phyloP scores from a whole-genome alignment of 2,888 invertebrate species.

The Lepidochrysops patricia region DNA sequence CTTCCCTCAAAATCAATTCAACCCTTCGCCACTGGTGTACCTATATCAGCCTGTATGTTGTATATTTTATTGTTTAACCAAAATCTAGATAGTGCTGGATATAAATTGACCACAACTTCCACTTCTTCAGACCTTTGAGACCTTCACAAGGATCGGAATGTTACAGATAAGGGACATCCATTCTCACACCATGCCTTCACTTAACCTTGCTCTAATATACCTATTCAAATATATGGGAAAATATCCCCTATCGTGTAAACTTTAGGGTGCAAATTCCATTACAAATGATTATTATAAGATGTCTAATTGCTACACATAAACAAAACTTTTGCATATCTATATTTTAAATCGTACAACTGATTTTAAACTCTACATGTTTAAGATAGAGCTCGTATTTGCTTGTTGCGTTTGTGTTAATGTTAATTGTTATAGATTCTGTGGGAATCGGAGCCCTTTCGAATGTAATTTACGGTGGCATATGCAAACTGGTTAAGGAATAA shows the following conservation, averaged over 20 bases:
- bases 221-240: not conserved
- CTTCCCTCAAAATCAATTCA: too few species aligned
- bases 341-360: not conserved
- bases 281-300: not conserved
- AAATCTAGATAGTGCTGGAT: too few species aligned
- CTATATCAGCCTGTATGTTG: too few species aligned
- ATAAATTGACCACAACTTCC: not conserved
- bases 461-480: conserved; percentile 40
- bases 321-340: not conserved
- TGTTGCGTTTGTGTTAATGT: not conserved
- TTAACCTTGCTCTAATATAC: conserved; percentile 3
- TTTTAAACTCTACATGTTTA: not conserved
- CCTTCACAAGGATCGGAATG: not conserved
- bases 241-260: not conserved
- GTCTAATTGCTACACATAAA: not conserved
- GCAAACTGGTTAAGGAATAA: conserved; percentile 24
- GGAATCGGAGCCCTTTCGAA: conserved; percentile 64
- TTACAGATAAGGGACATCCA: not conserved
- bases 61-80: too few species aligned
- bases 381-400: not conserved
- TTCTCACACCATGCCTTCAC: not conserved
- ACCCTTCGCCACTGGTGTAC: too few species aligned
- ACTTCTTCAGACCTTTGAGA: not conserved
- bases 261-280: not conserved
- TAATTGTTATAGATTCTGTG: conserved; percentile 36